Evolutionary conservation across 1,140 invertebrate species (phyloP).

Genomic region (Heliconius melpomene): DNA sequence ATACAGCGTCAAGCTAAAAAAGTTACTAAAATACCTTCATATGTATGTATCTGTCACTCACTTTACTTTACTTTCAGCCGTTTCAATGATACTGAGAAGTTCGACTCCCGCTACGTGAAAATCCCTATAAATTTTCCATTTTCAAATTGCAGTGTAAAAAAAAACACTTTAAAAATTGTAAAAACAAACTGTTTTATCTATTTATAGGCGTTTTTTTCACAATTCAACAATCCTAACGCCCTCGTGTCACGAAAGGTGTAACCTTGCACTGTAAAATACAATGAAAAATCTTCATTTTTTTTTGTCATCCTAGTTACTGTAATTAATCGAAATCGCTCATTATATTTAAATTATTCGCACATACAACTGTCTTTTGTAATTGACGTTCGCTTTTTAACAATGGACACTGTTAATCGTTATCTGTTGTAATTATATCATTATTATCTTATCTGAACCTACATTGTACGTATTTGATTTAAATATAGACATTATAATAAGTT

Average conservation of each 20-base stretch:
- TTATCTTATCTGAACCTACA: not conserved
- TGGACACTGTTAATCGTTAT: not conserved
- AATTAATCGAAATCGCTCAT: constrained; percentile 15
- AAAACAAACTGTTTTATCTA: not conserved
- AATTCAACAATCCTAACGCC: not conserved
- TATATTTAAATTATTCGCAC: constrained; percentile 21
- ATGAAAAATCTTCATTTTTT: constrained; percentile 12
- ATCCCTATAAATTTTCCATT: too few relatives aligned
- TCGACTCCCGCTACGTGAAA: too few relatives aligned
- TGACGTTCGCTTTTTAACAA: not conserved
- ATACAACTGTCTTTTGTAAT: constrained; percentile 17
- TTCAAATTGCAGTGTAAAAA: not conserved
- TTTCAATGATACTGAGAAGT: too few relatives aligned
- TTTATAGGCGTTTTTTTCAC: constrained; percentile 11
- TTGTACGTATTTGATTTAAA: too few relatives aligned
- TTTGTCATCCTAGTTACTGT: not conserved
- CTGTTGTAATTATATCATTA: not conserved
- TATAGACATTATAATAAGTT: too few relatives aligned
- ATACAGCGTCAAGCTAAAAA: too few relatives aligned
- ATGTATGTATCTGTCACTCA: too few relatives aligned
- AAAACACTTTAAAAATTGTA: not conserved
- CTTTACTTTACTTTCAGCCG: too few relatives aligned
- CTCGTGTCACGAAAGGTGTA: constrained; percentile 15
- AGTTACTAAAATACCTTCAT: too few relatives aligned
- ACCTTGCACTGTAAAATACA: constrained; percentile 20